Evolutionary conservation across 2,797 vertebrate genomes (phyloP).

Genomic region (Diplodus sargus): DNA sequence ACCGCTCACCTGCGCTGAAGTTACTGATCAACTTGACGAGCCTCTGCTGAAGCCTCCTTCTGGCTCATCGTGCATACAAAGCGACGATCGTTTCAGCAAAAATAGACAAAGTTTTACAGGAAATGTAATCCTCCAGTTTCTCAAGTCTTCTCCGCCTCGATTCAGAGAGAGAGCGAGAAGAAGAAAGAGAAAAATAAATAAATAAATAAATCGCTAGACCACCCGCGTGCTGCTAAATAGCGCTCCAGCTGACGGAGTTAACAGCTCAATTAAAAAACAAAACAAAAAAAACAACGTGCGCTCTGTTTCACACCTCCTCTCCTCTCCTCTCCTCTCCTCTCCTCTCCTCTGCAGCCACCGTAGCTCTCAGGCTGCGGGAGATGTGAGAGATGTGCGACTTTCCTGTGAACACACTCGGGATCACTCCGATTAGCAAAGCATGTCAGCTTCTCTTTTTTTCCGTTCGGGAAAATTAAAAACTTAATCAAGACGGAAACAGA

Average conservation of each 20-base stretch:
- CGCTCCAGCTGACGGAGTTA: conserved; percentile 7
- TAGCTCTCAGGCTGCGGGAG: conserved; percentile 24
- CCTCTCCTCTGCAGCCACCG: conserved; percentile 14
- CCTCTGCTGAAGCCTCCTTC: conserved; percentile 16
- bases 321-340: conserved; percentile 10
- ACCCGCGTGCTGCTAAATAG: neutral
- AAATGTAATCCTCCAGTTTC: conserved; percentile 18
- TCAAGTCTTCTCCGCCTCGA: conserved; percentile 10
- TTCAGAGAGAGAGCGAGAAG: neutral
- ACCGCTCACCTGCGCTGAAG: conserved; percentile 55
- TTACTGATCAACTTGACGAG: conserved; percentile 25
- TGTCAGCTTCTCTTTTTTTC: conserved; percentile 48
- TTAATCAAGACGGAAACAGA: conserved; percentile 86
- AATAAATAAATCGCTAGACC: neutral
- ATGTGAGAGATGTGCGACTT: conserved; percentile 29
- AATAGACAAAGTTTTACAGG: conserved; percentile 42
- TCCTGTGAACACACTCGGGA: conserved; percentile 36
- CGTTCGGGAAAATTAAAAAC: conserved; percentile 75
- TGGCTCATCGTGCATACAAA: neutral
- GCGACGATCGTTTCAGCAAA: neutral
- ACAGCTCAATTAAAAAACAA: neutral
- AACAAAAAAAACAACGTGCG: conserved; percentile 15
- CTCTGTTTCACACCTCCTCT: conserved; percentile 37
- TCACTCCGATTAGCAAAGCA: conserved; percentile 25
- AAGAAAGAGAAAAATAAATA: neutral